Percentiles rank a stretch among this genome's conserved stretches.
Evolutionary conservation across 2,113 vertebrate genomes (phyloP).

Genomic region (Herpetotheres cachinnans): DNA sequence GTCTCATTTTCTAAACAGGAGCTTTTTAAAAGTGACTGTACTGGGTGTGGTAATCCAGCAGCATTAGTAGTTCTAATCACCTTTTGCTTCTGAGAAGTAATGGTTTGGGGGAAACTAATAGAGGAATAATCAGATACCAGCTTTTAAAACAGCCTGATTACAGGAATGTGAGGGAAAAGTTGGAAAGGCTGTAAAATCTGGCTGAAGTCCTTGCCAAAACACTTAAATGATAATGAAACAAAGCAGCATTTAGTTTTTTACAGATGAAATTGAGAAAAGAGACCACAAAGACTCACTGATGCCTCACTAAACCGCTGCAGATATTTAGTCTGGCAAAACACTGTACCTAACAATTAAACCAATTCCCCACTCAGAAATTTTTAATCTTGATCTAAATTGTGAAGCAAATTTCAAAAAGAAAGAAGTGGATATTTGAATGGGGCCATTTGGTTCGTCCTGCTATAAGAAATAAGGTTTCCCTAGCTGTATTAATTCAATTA

Average conservation of each 20-base stretch:
- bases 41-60: not conserved
- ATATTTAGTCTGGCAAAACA: not conserved
- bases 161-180: not conserved
- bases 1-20: not conserved
- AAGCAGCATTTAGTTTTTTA: not conserved
- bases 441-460: not conserved
- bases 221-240: not conserved
- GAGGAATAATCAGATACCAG: not conserved
- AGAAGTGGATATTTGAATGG: not conserved
- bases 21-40: not conserved
- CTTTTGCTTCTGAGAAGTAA: not conserved
- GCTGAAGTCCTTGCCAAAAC: constrained; percentile 2
- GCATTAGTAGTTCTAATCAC: not conserved
- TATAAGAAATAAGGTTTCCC: not conserved
- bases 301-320: not conserved
- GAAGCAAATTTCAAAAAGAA: not conserved
- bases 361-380: not conserved
- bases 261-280: not conserved
- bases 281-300: not conserved
- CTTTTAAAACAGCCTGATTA: not conserved
- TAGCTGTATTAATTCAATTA: not conserved
- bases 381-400: not conserved
- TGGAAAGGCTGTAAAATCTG: not conserved
- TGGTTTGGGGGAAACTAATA: not conserved
- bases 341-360: not conserved